Evolutionary conservation across 2,888 invertebrate species (phyloP).

Genomic region (Ectemnius lituratus): DNA sequence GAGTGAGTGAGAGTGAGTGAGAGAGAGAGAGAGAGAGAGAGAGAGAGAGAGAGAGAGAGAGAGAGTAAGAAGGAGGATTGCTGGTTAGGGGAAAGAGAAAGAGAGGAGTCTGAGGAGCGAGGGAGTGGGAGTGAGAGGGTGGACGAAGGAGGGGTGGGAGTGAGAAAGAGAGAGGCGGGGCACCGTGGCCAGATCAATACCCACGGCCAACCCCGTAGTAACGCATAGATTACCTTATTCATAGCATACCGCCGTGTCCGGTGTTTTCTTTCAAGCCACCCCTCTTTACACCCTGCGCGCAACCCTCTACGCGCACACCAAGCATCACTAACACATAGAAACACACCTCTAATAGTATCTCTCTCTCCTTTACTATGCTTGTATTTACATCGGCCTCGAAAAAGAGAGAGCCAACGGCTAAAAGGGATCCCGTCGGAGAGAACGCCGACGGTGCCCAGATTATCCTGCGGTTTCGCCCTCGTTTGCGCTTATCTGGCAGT

Average conservation of each 20-base stretch:
- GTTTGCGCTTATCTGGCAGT: neutral
- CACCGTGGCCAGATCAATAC: slow-evolving; percentile 71
- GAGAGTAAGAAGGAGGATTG: neutral
- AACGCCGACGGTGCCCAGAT: neutral
- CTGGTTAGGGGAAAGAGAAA: neutral
- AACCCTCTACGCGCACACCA: no score
- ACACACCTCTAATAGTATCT: neutral
- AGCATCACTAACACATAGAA: neutral
- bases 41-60: slow-evolving; percentile 9
- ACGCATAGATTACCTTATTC: slow-evolving; percentile 72
- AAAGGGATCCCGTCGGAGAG: slow-evolving; percentile 23
- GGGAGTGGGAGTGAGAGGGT: slow-evolving; percentile 9
- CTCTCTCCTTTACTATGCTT: neutral
- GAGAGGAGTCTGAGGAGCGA: neutral
- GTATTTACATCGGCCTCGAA: slow-evolving; percentile 46
- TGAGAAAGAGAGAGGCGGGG: slow-evolving; percentile 60
- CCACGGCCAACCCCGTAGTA: slow-evolving; percentile 68
- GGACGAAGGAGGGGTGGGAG: neutral
- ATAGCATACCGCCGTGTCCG: slow-evolving; percentile 55
- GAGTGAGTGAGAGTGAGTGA: no score
- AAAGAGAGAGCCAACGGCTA: slow-evolving; percentile 28
- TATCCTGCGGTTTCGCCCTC: neutral
- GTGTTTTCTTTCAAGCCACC: slow-evolving; percentile 40
- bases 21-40: neutral
- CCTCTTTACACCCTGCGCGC: neutral